phyloP scores from a whole-genome alignment of 2,888 invertebrate species.

The Drosophila peninsularis region DNA sequence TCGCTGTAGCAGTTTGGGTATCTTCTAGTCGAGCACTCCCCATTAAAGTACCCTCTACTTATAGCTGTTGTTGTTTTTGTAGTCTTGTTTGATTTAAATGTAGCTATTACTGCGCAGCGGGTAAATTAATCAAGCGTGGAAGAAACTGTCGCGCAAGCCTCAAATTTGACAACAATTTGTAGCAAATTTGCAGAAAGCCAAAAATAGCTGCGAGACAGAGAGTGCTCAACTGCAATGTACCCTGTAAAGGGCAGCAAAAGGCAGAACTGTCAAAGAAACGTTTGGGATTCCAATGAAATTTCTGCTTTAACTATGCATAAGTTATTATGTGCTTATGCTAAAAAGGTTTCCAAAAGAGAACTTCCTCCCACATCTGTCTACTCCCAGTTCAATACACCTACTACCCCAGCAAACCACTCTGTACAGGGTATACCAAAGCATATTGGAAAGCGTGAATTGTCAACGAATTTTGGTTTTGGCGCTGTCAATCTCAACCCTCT shows the following conservation, averaged over 20 bases:
- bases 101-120: conserved; percentile 68
- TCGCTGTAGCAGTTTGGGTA: too few relatives aligned
- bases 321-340: background rate
- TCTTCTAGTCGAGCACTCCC: background rate
- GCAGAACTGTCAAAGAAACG: background rate
- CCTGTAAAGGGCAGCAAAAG: background rate
- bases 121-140: conserved; percentile 76
- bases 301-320: background rate
- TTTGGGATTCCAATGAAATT: too few relatives aligned
- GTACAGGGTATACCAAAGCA: conserved; percentile 6
- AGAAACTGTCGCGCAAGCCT: conserved; percentile 56
- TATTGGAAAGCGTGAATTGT: conserved; percentile 15
- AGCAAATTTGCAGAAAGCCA: conserved; percentile 45
- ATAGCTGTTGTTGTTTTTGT: conserved; percentile 3
- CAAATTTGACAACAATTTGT: conserved; percentile 78
- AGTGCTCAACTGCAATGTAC: background rate
- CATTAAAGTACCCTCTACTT: background rate
- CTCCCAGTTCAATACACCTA: background rate
- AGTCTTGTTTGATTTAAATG: conserved; percentile 26
- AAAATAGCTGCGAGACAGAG: conserved; percentile 5
- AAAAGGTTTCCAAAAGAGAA: background rate
- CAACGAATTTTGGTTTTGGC: conserved; percentile 38
- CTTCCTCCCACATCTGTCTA: background rate
- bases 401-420: too few relatives aligned
- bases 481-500: conserved; percentile 64